phyloP scores from a whole-genome alignment of 2,797 vertebrate genomes.

The Sus cebifrons region DNA sequence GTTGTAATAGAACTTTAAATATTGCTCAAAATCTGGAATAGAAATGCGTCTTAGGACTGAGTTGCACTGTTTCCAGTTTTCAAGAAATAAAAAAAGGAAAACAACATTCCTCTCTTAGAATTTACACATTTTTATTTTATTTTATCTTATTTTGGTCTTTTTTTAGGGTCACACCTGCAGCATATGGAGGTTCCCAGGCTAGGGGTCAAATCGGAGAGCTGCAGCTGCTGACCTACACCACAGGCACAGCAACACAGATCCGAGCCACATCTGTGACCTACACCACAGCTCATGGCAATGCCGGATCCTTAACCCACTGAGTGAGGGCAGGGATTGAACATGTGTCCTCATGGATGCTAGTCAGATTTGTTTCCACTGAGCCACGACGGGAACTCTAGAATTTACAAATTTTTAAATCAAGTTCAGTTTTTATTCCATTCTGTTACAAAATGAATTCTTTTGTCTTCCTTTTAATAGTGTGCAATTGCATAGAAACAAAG shows the following conservation, averaged over 20 bases:
- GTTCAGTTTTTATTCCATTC: conserved; percentile 52
- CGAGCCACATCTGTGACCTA: too few relatives aligned
- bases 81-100: conserved; percentile 29
- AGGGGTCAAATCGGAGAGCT: too few relatives aligned
- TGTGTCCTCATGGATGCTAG: too few relatives aligned
- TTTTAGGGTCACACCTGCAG: too few relatives aligned
- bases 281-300: too few relatives aligned
- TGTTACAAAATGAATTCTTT: background rate
- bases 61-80: conserved; percentile 48
- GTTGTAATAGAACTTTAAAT: conserved; percentile 28
- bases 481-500: background rate
- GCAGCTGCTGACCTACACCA: too few relatives aligned
- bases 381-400: background rate
- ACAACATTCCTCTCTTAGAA: conserved; percentile 31
- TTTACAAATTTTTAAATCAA: conserved; percentile 1
- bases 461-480: conserved; percentile 29
- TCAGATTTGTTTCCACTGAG: too few relatives aligned
- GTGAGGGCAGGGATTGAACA: too few relatives aligned
- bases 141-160: too few relatives aligned
- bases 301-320: too few relatives aligned
- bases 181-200: too few relatives aligned
- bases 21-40: conserved; percentile 24
- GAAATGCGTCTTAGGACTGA: conserved; percentile 28
- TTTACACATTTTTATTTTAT: background rate
- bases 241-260: too few relatives aligned